These are phyloP conservation scores for Oegoconia quadripuncta DNA, from an alignment of 2,888 invertebrate species.

Conservation along the genomic window DNA sequence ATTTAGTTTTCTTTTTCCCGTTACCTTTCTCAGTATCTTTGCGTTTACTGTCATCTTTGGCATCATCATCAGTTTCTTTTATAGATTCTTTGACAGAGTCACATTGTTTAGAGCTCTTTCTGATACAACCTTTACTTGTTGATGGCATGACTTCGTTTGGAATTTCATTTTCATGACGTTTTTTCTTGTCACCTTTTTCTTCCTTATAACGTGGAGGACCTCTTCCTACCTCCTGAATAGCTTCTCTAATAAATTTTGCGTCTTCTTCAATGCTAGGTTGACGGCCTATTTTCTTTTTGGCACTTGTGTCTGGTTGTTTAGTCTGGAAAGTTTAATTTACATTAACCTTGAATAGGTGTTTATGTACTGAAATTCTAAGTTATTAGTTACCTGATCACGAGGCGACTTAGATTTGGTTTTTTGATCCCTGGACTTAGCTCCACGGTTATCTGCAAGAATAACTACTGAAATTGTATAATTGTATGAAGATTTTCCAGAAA, in stretches of 20 bases:
- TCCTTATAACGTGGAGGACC: constrained; percentile 55
- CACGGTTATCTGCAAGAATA: constrained; percentile 50
- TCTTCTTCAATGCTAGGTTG: constrained; percentile 72
- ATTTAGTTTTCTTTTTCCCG: constrained; percentile 69
- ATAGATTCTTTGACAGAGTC: constrained; percentile 24
- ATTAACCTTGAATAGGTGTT: constrained; percentile 6
- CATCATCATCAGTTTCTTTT: constrained; percentile 41
- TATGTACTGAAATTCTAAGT: constrained; percentile 10
- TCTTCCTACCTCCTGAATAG: constrained; percentile 72
- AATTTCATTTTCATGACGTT: constrained; percentile 16
- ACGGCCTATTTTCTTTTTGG: constrained; percentile 46
- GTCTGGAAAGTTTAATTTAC: constrained; percentile 32
- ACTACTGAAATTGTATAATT: constrained; percentile 26
- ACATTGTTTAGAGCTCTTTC: constrained; percentile 36
- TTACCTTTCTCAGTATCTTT: constrained; percentile 59
- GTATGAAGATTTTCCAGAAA: neutral
- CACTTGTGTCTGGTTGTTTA: constrained; percentile 43
- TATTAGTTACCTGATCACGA: constrained; percentile 56
- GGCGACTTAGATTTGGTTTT: constrained; percentile 45
- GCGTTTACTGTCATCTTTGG: constrained; percentile 51
- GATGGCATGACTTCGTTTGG: constrained; percentile 32
- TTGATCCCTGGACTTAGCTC: constrained; percentile 40
- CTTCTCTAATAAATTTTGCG: constrained; percentile 66
- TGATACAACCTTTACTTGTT: constrained; percentile 36
- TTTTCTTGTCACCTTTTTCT: constrained; percentile 25